Conservation (phyloP, 2,888 invertebrate species). For the Lapara coniferarum region DNA sequence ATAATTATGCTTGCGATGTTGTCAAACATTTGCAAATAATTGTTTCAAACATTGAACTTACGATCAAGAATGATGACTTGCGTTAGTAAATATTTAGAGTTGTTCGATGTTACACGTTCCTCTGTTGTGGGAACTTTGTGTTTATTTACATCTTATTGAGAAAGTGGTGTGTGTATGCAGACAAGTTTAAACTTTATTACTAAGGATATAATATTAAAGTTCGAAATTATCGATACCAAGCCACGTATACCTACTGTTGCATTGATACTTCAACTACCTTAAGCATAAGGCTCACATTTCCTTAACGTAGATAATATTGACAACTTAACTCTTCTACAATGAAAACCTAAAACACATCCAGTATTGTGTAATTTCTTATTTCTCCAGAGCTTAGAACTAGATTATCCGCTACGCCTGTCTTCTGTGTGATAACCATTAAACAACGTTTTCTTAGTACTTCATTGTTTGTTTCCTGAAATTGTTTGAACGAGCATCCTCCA, state of each 20-base stretch:
- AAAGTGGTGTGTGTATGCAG: background rate
- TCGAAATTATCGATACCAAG: too few relatives aligned
- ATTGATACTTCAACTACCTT: too few relatives aligned
- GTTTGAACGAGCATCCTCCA: background rate
- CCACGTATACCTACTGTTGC: too few relatives aligned
- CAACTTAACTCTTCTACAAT: too few relatives aligned
- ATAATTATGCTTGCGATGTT: too few relatives aligned
- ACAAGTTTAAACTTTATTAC: background rate
- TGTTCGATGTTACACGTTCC: constrained; percentile 37
- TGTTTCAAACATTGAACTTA: constrained; percentile 29
- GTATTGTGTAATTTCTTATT: too few relatives aligned
- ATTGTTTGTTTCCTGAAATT: constrained; percentile 12
- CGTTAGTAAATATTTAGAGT: constrained; percentile 48
- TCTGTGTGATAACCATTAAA: background rate
- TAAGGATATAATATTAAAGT: background rate
- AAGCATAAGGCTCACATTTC: too few relatives aligned
- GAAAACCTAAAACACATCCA: too few relatives aligned
- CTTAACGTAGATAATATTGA: too few relatives aligned
- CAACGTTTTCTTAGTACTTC: constrained; percentile 4
- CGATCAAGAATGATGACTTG: constrained; percentile 40
- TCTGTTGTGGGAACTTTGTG: constrained; percentile 43
- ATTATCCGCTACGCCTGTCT: background rate
- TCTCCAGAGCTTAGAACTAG: background rate
- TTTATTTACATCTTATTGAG: constrained; percentile 10
- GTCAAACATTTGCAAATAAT: constrained; percentile 10